A percentile compares a stretch with the other conserved stretches of the same genome.
phyloP scores from a whole-genome alignment of 2,797 vertebrate species.

The Typhlichthys eigenmanni region DNA sequence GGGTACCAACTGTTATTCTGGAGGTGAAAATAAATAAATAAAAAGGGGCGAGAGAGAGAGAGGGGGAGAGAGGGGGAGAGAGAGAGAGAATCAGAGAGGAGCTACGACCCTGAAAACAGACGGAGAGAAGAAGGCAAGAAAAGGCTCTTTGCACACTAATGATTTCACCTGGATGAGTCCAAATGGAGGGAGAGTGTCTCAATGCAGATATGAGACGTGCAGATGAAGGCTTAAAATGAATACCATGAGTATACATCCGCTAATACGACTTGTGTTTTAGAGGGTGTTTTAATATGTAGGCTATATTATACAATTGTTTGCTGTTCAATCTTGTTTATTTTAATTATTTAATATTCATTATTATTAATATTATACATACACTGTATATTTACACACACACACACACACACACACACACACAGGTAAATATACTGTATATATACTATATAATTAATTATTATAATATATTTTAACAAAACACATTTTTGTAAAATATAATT shows the following conservation, averaged over 20 bases:
- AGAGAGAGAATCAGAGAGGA: not conserved
- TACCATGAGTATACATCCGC: constrained; percentile 18
- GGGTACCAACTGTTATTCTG: not conserved
- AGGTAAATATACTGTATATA: too few relatives aligned
- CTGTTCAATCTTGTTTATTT: too few relatives aligned
- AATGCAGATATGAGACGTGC: constrained; percentile 32
- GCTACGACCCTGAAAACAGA: not conserved
- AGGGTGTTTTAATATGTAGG: not conserved
- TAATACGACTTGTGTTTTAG: not conserved
- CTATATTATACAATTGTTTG: too few relatives aligned
- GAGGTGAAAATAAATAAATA: not conserved
- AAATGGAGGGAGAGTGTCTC: constrained; percentile 26
- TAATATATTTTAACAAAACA: too few relatives aligned
- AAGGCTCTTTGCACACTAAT: not conserved
- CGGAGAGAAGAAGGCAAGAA: constrained; percentile 26
- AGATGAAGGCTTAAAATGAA: constrained; percentile 33
- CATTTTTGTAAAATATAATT: too few relatives aligned
- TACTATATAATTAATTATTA: too few relatives aligned
- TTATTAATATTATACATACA: too few relatives aligned
- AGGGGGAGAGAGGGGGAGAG: not conserved
- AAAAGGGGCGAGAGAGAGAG: not conserved
- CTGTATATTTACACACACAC: too few relatives aligned
- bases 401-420: too few relatives aligned
- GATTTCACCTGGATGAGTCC: too few relatives aligned
- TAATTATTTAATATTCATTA: too few relatives aligned